Evolutionary conservation across 2,113 vertebrate genomes (phyloP).

Genomic region (Colius striatus): DNA sequence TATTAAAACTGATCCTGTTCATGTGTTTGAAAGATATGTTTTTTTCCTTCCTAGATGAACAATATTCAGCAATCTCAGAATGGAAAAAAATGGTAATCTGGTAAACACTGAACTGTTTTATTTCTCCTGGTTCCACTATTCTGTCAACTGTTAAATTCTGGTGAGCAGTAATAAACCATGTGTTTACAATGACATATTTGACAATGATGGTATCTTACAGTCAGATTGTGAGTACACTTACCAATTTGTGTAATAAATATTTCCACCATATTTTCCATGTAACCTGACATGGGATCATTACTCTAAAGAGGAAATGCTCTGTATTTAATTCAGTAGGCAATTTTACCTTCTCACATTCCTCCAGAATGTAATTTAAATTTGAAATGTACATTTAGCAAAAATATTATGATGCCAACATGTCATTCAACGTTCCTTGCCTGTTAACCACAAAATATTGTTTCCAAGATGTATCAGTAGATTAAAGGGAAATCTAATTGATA

Average conservation of each 20-base stretch:
- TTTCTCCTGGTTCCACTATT: neutral
- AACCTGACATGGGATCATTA: neutral
- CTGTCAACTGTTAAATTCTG: neutral
- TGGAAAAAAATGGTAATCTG: neutral
- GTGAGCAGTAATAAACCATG: neutral
- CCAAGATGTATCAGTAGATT: neutral
- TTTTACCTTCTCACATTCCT: neutral
- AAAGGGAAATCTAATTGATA: neutral
- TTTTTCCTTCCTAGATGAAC: neutral
- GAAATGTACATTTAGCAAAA: neutral
- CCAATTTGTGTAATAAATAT: neutral
- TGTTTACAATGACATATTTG: neutral
- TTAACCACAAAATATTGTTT: slow-evolving; percentile 4
- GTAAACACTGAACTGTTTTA: neutral
- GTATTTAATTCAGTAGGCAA: neutral
- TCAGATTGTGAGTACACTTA: neutral
- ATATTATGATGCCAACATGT: slow-evolving; percentile 9
- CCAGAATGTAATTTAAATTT: neutral
- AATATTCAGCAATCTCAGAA: neutral
- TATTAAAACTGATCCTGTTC: neutral
- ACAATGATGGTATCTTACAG: neutral
- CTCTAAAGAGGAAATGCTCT: neutral
- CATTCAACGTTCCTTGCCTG: neutral
- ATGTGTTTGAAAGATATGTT: neutral
- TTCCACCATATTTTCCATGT: neutral